Percentiles rank a stretch among this genome's conserved stretches.
These are phyloP conservation scores for Saguinus imperator DNA, from an alignment of 2,113 vertebrate genomes.

Conservation along the genomic window DNA sequence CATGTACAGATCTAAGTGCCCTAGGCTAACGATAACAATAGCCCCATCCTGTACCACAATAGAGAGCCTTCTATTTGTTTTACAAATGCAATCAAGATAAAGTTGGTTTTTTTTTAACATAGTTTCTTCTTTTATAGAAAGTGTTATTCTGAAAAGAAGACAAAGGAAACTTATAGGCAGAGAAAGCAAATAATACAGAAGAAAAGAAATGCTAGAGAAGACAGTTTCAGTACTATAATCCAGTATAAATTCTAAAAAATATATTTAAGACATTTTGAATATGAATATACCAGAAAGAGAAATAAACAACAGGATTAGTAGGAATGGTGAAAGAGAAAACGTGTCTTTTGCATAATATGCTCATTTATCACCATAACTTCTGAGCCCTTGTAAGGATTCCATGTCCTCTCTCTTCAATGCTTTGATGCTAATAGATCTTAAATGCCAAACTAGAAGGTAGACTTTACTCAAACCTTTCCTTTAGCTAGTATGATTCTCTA, in stretches of 20 bases:
- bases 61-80: slow-evolving; percentile 24
- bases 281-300: neutral
- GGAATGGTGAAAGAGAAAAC: neutral
- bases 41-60: neutral
- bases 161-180: neutral
- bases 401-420: neutral
- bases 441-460: neutral
- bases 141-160: neutral
- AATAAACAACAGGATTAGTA: neutral
- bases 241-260: neutral
- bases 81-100: slow-evolving; percentile 28
- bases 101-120: neutral
- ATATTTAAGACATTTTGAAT: neutral
- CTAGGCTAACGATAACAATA: neutral
- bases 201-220: neutral
- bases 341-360: neutral
- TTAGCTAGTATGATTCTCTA: neutral
- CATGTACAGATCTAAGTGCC: neutral
- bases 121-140: slow-evolving; percentile 29
- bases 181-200: neutral
- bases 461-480: neutral
- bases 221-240: neutral
- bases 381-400: neutral
- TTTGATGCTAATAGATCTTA: neutral
- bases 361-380: neutral